Conservation (phyloP, 2,888 invertebrate genomes). For the Parelbella ahira region DNA sequence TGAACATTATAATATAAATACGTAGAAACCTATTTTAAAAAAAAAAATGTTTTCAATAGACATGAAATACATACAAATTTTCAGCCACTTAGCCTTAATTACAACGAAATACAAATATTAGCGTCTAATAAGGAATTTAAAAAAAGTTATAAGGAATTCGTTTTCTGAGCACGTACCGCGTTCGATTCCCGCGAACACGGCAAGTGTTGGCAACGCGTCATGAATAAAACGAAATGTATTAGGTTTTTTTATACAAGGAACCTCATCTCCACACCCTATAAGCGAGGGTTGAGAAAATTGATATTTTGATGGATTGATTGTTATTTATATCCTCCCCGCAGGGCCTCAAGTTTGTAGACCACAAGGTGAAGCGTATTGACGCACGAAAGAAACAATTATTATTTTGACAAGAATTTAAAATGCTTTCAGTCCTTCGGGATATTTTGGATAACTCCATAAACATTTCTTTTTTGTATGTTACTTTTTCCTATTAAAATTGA, state of each 20-base stretch:
- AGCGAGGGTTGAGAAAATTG: conserved; percentile 43
- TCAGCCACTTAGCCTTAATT: too few relatives aligned
- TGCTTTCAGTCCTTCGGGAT: too few relatives aligned
- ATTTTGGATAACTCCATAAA: too few relatives aligned
- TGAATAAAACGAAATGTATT: conserved; percentile 51
- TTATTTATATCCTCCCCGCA: conserved; percentile 28
- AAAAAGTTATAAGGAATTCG: conserved; percentile 47
- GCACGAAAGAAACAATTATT: neutral
- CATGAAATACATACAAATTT: too few relatives aligned
- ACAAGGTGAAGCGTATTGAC: neutral
- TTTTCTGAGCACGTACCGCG: conserved; percentile 53
- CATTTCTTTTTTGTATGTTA: too few relatives aligned
- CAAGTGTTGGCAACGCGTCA: conserved; percentile 43
- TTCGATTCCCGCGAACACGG: conserved; percentile 48
- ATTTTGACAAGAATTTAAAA: neutral
- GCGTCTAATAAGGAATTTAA: conserved; percentile 31
- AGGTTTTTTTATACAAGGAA: conserved; percentile 36
- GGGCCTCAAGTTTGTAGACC: neutral
- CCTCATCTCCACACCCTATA: conserved; percentile 43
- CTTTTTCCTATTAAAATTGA: too few relatives aligned
- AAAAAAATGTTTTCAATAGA: too few relatives aligned
- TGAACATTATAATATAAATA: too few relatives aligned
- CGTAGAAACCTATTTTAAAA: too few relatives aligned
- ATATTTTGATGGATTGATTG: conserved; percentile 53
- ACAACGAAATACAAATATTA: conserved; percentile 4